Base-by-base conservation (phyloP, 1,140 invertebrate species). In the Diorhabda elongata region DNA sequence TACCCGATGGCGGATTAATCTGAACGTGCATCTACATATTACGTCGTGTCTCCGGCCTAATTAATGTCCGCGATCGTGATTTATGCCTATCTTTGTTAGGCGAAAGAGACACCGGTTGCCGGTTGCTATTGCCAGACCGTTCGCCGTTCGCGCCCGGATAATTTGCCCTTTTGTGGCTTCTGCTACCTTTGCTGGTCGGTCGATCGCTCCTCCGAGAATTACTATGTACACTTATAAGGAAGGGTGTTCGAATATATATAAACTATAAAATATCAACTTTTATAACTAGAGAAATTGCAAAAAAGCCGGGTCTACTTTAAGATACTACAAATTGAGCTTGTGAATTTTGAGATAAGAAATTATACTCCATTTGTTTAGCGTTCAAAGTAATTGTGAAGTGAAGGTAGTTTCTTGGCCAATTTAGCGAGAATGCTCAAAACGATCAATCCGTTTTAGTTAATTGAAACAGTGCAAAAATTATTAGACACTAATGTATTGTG, bases 11-110 rank as follows among this genome's bases (percentile, higher is more conserved):
- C 47, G 58, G 58, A 73, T 73, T 73, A 73, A 73, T 73, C 72
- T 73, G 60, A 73, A 26, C 72, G 72, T 73, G 72, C 72, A 73
- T 73, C 72, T 73, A 73, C 72, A 73, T 73, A 73, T 73, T 73
- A 73, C 70, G 69, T 58, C 70, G 72, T 73, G 70, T 71, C 69
- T 64, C 70, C 69, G 67, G 66, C 70, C 72, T 73, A 73, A 73
- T 73, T 73, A 73, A 73, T 70, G 72, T 73, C 69, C 64, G 64
- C 66, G 64, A 44, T 42, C 63, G 72, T 73, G 72, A 73, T 73
- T 73, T 73, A 73, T 71, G 70, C 67, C 47, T 42, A 42, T 26
- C 58, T 60, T 60, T 60, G 58, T 60, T 60, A 61, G 58, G 42
- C 58, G 58, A 60, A 26, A 42, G 26, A 60, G 47, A 52, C 47